Evolutionary conservation across 2,797 vertebrate species (phyloP), one percentile per base, ranked within the genome.

Genomic region (Trematomus bernacchii): DNA sequence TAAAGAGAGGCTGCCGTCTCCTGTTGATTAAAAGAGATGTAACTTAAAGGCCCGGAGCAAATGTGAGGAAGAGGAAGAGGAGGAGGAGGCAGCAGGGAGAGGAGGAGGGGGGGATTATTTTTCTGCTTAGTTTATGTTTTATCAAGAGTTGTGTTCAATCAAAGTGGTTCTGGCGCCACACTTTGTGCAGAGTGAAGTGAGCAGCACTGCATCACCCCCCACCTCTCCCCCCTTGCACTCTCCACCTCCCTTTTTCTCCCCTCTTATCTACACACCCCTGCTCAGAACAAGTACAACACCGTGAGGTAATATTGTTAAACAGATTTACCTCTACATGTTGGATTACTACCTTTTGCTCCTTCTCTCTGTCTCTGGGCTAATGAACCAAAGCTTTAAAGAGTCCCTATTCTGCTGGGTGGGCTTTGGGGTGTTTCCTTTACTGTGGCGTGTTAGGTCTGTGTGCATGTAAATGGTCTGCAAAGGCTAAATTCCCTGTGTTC

Each of bases 121-220:
- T 82, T 71, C 30, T 71, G 51, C 66, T 78, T 70, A 64, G 30
- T 19, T 80, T 73, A 11, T 48, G 33, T 77, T 84, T 68, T 67
- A 66, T 76, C 43, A 51, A 60, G 66, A 66, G 57, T 61, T 82
- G 62, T 72, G 84, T 57, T 83, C 76, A 70, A 48, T 71, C 76
- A 83, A 80, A 74, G 70, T 72, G 43, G 43, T 37, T 37, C 33
- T 37, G 33, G 33, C 33, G 33, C 8, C 33, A 37, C 6, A 37
- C 33, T 37, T 37, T 37, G 33, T 37, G 33, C 57, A 19, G 37
- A 37, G 55, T 19, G 11, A 10, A 62, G 60, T 18, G 30, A 23
- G 13, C 60, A 19, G 33, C 85, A 90, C 82, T 88, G 89, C 88
- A 79, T 85, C 50, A 37, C 64, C 66, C 42, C 13, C 16, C 64